Base-by-base conservation (phyloP, 37 sponge, comb jelly and placozoan species). In the Tethya wilhelma region DNA sequence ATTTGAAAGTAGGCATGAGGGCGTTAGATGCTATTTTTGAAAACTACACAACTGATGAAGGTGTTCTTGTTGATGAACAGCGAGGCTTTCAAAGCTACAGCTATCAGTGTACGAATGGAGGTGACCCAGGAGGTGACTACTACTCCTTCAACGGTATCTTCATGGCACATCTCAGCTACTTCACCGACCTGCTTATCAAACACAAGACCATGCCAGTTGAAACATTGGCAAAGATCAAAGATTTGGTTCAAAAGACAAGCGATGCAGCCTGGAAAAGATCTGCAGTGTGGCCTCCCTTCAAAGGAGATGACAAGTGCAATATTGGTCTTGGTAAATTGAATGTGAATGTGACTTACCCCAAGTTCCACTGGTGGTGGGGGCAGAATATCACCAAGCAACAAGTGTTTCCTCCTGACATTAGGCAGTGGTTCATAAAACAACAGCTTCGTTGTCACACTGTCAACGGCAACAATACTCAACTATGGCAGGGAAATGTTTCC, bases 361-460 rank as follows among this genome's bases (percentile, higher is more conserved):
- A 82, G 64, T 82, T 82, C 41, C 83, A 82, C 63, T 82, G 83
- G 83, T 82, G 83, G 83, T 82, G 83, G 83, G 67, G 64, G 25
- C 28, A 64, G 29, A 74, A 82, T 31, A 40, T 19, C 14, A 71
- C 65, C 32, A 7, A 38, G 12, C 53, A 49, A 49, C 78, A 77
- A 23, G 33, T 77, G 2, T 74, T 71, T 44, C 83, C 83, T 37
- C 83, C 83, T 31, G 83, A 82, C 58, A 60, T 74, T 29, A 31
- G 32, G 5, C 29, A 17, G 2, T 82, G 46, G 42, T 82, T 73
- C 32, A 60, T 63, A 30, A 56, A 74, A 37, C 28, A 22, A 7
- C 30, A 57, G 20, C 42, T 64, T 2, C 42, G 83, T 44, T 70
- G 75, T 42, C 25, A 9, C 38, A 17, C 67, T n/a, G 53, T 44